Base-by-base conservation (phyloP, 2,888 invertebrate genomes). In the Kryphioiulus occultus region DNA sequence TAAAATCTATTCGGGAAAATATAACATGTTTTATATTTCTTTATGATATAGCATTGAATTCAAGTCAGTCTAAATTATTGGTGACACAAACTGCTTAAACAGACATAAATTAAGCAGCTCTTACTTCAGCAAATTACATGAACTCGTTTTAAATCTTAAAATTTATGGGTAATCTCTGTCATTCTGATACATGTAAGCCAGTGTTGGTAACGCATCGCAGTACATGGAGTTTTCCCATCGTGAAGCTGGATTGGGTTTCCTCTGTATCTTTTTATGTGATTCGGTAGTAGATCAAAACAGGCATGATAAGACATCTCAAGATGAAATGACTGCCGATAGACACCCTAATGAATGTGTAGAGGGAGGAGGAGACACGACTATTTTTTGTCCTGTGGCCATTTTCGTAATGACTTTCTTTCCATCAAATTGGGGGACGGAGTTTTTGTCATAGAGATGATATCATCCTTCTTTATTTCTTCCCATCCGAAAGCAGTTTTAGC, bases 211-310 rank as follows among this genome's bases (percentile, higher is more conserved):
- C 19, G 53, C 59, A 59, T 59, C 22, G 59, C 1, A 7, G 59
- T 42, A 42, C 42, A 42, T 15, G 42, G 59, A 19, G 19, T 59
- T 59, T 59, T n/a, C 59, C 19, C 59, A 59, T 59, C 59, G 19
- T 59, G 59, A 59, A 59, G 22, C 3, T 7, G 59, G 59, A n/a
- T 59, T n/a, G 59, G n/a, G 59, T 59, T 59, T n/a, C 59, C n/a
- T n/a, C 59, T n/a, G 59, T 59, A 59, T 59, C 59, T n/a, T 59
- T 59, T 59, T 59, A 59, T 59, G 59, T n/a, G 59, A 59, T 59
- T 59, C 22, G 59, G 59, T 59, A 59, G 59, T 0, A 59, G 59
- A 59, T 22, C 59, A 59, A 59, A 59, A 59, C 59, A 59, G 59
- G 59, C 59, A 59, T 9, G 59, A 59, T 59, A 59, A 59, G 59